Conservation (phyloP, 1,140 invertebrate species). For the Ceratosolen solmsi region DNA sequence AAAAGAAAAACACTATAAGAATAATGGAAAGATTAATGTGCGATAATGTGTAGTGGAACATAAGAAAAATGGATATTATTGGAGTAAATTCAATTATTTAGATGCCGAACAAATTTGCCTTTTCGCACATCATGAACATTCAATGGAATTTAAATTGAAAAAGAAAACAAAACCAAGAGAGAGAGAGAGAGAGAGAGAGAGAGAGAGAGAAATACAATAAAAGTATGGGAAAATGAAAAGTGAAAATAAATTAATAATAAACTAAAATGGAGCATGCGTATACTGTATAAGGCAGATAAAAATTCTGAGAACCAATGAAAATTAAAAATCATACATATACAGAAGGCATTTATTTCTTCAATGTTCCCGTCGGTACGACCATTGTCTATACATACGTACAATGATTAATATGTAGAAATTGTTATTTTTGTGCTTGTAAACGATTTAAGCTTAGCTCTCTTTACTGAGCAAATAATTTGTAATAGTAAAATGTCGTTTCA, state of each 20-base stretch:
- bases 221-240: too few species aligned
- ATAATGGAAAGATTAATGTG: slow-evolving; percentile 9
- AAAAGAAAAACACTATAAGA: background rate
- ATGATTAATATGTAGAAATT: slow-evolving; percentile 9
- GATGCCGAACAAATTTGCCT: slow-evolving; percentile 24
- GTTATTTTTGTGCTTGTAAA: slow-evolving; percentile 41
- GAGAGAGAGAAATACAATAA: background rate
- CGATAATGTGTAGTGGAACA: background rate
- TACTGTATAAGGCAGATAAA: background rate
- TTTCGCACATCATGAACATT: background rate
- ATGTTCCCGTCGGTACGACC: slow-evolving; percentile 44
- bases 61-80: slow-evolving; percentile 14
- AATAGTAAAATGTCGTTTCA: slow-evolving; percentile 9
- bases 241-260: background rate
- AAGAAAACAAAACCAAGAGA: background rate
- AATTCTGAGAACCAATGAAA: slow-evolving; percentile 15
- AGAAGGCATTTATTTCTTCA: slow-evolving; percentile 9
- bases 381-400: slow-evolving; percentile 13
- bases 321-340: slow-evolving; percentile 13
- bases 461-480: slow-evolving; percentile 41
- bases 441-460: slow-evolving; percentile 42
- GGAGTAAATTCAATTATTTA: slow-evolving; percentile 34
- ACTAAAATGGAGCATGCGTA: slow-evolving; percentile 18
- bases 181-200: background rate
- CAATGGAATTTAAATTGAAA: background rate